Conservation (phyloP, 2,797 vertebrate species). For the Decapterus maruadsi region DNA sequence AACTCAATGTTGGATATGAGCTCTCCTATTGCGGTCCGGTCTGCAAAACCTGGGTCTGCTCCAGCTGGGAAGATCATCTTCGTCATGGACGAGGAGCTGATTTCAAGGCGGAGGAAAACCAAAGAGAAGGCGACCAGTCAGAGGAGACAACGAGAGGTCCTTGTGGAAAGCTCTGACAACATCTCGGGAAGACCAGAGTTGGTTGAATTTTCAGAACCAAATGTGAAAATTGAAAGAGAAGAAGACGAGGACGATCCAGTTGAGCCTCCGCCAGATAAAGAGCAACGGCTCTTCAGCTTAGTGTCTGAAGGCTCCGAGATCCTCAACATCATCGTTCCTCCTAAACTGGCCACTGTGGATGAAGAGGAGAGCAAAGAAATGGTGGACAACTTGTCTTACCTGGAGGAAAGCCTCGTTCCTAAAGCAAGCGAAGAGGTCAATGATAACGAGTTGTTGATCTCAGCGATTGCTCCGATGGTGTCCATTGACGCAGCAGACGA, state of each 20-base stretch:
- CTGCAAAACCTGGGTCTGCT: conserved; percentile 79
- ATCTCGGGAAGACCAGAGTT: conserved; percentile 79
- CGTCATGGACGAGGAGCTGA: conserved; percentile 91
- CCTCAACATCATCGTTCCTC: conserved; percentile 92
- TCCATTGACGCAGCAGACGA: background rate
- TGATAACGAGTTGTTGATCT: conserved; percentile 45
- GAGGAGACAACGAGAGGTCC: conserved; percentile 39
- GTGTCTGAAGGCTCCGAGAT: conserved; percentile 95
- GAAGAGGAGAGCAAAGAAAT: conserved; percentile 92
- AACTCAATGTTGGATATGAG: conserved; percentile 81
- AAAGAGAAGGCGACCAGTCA: conserved; percentile 54
- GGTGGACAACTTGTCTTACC: conserved; percentile 91
- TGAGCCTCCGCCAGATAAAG: conserved; percentile 77
- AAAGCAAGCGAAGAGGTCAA: conserved; percentile 71
- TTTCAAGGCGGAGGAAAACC: conserved; percentile 81
- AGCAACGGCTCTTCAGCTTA: conserved; percentile 87
- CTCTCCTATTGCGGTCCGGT: conserved; percentile 15
- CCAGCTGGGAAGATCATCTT: conserved; percentile 90
- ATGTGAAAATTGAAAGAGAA: conserved; percentile 67
- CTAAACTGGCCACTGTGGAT: conserved; percentile 88
- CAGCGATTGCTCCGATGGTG: conserved; percentile 6
- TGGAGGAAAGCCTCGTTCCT: conserved; percentile 85
- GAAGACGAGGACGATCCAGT: conserved; percentile 41
- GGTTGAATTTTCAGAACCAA: conserved; percentile 80
- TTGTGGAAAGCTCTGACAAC: conserved; percentile 54